Percentiles rank a stretch among this genome's conserved stretches.
These are phyloP conservation scores for Sussaba pulchella DNA, from an alignment of 2,888 invertebrate species.

Conservation along the genomic window DNA sequence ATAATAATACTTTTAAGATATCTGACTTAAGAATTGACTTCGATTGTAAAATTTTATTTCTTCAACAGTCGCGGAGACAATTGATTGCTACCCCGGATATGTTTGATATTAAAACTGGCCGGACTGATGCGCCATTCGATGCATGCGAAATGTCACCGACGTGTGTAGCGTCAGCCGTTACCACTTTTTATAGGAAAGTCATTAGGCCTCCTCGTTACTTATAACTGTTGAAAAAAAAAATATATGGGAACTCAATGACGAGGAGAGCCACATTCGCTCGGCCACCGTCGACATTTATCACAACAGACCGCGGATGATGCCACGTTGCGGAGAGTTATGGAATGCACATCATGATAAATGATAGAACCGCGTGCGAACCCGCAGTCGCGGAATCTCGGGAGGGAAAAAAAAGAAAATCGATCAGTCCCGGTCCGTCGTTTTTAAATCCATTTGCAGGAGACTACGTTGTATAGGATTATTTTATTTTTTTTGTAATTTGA, in stretches of 20 bases:
- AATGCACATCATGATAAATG: slow-evolving; percentile 64
- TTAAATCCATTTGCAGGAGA: slow-evolving; percentile 8
- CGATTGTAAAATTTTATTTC: too few relatives aligned
- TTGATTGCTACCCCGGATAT: slow-evolving; percentile 13
- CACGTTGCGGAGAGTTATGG: slow-evolving; percentile 57
- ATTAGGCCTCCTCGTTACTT: slow-evolving; percentile 68
- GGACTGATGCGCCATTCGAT: neutral
- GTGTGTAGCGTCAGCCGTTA: slow-evolving; percentile 62
- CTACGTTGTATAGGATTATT: neutral
- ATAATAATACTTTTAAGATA: neutral
- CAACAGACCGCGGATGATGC: slow-evolving; percentile 63
- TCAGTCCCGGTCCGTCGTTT: slow-evolving; percentile 16
- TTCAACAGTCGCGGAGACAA: neutral
- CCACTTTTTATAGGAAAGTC: slow-evolving; percentile 70
- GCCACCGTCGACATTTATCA: slow-evolving; percentile 52
- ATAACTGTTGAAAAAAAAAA: slow-evolving; percentile 68
- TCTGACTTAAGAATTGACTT: neutral
- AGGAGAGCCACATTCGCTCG: slow-evolving; percentile 47
- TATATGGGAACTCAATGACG: slow-evolving; percentile 62
- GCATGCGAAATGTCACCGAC: slow-evolving; percentile 8
- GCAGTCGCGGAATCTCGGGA: slow-evolving; percentile 8
- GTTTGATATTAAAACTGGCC: slow-evolving; percentile 22
- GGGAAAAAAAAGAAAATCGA: slow-evolving; percentile 48
- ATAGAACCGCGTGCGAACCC: slow-evolving; percentile 39
- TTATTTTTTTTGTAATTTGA: slow-evolving; percentile 32